Evolutionary conservation across 1,140 invertebrate genomes (phyloP).

Genomic region (Cyclargus thomasi): DNA sequence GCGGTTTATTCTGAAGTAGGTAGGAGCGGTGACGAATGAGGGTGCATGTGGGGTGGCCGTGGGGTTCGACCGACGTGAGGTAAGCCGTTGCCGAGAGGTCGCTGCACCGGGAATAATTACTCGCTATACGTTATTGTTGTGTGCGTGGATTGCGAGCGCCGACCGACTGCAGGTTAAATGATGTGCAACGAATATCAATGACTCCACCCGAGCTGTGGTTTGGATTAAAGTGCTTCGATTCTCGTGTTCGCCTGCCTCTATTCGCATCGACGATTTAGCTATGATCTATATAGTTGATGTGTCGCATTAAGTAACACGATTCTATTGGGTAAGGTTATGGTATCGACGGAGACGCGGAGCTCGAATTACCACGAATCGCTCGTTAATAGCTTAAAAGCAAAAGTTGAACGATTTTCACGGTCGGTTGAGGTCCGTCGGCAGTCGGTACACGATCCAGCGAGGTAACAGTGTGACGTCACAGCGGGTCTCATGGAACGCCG

Average conservation of each 20-base stretch:
- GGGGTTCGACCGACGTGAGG: slow-evolving; percentile 4
- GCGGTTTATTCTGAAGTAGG: slow-evolving; percentile 3
- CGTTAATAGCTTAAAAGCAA: slow-evolving; percentile 21
- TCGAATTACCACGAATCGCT: not conserved
- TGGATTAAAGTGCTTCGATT: not conserved
- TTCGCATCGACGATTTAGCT: not conserved
- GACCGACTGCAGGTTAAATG: slow-evolving; percentile 9
- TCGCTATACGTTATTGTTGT: slow-evolving; percentile 12
- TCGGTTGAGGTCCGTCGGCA: slow-evolving; percentile 13
- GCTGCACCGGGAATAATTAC: slow-evolving; percentile 9
- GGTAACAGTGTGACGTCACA: slow-evolving; percentile 33
- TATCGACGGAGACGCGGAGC: not conserved
- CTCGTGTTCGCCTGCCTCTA: not conserved
- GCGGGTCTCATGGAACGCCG: slow-evolving; percentile 31
- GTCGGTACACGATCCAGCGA: slow-evolving; percentile 9
- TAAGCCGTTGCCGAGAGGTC: slow-evolving; percentile 10
- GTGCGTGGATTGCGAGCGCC: not conserved
- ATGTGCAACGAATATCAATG: slow-evolving; percentile 13
- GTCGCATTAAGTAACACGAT: not conserved
- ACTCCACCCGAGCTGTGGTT: not conserved
- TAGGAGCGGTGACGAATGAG: slow-evolving; percentile 8
- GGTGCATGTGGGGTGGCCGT: slow-evolving; percentile 6
- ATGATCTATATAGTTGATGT: not conserved
- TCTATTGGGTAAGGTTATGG: not conserved
- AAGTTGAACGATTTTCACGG: slow-evolving; percentile 23